Evolutionary conservation across 2,113 vertebrate genomes (phyloP).

Genomic region (Myrmecobius fasciatus): DNA sequence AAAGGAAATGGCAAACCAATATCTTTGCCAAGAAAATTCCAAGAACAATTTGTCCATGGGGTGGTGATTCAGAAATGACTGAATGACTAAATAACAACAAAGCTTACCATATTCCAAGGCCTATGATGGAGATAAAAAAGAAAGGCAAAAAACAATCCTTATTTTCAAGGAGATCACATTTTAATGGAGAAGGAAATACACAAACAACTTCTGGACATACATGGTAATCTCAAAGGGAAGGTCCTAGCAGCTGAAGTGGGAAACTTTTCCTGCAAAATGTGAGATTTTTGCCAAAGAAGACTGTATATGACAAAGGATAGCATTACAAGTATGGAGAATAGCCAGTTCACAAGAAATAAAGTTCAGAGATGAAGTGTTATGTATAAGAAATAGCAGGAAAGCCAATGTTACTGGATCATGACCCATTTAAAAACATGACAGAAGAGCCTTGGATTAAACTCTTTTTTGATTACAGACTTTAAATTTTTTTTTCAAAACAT

Average conservation of each 20-base stretch:
- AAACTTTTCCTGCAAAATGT: neutral
- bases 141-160: neutral
- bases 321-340: neutral
- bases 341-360: neutral
- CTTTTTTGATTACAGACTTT: neutral
- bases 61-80: no score
- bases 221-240: neutral
- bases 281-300: neutral
- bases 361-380: neutral
- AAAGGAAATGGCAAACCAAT: no score
- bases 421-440: neutral
- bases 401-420: neutral
- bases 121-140: neutral
- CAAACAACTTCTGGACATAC: neutral
- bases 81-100: neutral
- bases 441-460: neutral
- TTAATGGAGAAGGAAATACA: neutral
- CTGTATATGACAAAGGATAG: neutral
- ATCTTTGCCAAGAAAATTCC: no score
- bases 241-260: neutral
- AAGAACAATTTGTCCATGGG: neutral
- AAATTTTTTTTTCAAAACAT: no score
- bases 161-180: neutral
- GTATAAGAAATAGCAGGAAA: neutral
- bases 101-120: neutral